Conservation (phyloP, 2,888 invertebrate genomes). For the Chironomus riparius region DNA sequence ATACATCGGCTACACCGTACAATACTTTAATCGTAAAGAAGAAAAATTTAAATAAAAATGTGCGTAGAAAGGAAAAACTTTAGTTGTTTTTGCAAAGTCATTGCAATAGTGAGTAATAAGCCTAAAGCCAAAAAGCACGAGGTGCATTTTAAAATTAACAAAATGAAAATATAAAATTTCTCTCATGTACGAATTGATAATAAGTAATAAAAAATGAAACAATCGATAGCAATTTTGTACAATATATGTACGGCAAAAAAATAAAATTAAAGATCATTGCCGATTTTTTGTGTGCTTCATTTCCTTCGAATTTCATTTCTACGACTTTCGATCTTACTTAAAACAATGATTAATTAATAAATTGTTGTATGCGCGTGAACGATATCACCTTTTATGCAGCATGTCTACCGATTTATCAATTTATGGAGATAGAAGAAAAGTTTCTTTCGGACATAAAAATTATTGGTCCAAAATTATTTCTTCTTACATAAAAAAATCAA, state of each 20-base stretch:
- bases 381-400: neutral
- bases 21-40: too few species aligned
- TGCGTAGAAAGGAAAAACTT: too few species aligned
- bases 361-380: constrained; percentile 14
- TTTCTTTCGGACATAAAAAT: neutral
- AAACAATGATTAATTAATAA: constrained; percentile 24
- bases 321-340: constrained; percentile 1
- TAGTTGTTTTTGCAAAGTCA: neutral
- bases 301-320: neutral
- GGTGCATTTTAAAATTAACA: neutral
- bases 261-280: constrained; percentile 10
- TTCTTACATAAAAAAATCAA: neutral
- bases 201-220: neutral
- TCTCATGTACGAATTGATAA: neutral
- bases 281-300: neutral
- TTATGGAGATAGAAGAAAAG: neutral
- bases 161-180: constrained; percentile 2
- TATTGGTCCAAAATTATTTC: neutral
- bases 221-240: neutral
- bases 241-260: neutral
- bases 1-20: too few species aligned
- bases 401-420: neutral
- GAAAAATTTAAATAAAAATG: too few species aligned
- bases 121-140: neutral
- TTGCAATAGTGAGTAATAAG: neutral